Percentiles rank a stretch among this genome's conserved stretches.
These are phyloP conservation scores for Hemichromis elongatus DNA, from an alignment of 2,113 vertebrate genomes.

Conservation along the genomic window DNA sequence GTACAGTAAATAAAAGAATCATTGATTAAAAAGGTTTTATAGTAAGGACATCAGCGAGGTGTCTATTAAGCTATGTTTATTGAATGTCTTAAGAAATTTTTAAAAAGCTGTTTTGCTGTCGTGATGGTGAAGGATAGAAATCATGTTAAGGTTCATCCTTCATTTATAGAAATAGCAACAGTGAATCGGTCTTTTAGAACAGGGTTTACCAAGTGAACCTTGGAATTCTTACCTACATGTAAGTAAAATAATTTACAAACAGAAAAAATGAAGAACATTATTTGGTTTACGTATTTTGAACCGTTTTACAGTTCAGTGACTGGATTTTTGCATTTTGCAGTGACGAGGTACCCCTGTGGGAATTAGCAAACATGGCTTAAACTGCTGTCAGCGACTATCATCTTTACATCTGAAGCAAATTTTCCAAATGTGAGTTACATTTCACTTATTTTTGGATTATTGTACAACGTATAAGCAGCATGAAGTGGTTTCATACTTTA, in stretches of 20 bases:
- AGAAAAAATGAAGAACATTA: not conserved
- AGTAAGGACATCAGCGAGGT: not conserved
- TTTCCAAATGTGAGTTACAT: not conserved
- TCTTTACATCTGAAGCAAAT: not conserved
- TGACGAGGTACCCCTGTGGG: not conserved
- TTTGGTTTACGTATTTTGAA: not conserved
- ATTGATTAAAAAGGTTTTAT: not conserved
- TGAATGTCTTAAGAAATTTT: not conserved
- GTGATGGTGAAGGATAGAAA: not conserved
- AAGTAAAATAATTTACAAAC: not conserved
- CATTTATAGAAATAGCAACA: not conserved
- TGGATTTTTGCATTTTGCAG: not conserved
- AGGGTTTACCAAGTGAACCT: not conserved
- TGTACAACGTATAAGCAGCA: not conserved
- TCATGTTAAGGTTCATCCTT: not conserved
- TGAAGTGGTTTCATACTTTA: not conserved
- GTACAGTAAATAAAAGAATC: conserved; percentile 1
- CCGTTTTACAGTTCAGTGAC: not conserved
- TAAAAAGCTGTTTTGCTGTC: not conserved
- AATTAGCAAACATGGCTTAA: not conserved
- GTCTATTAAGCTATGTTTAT: not conserved
- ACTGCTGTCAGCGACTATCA: not conserved
- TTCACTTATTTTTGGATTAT: not conserved
- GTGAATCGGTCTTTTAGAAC: not conserved
- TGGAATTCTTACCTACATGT: not conserved